Percentiles rank a stretch among this genome's conserved stretches.
phyloP scores from a whole-genome alignment of 1,140 invertebrate genomes.

The Zaprionus vittiger region DNA sequence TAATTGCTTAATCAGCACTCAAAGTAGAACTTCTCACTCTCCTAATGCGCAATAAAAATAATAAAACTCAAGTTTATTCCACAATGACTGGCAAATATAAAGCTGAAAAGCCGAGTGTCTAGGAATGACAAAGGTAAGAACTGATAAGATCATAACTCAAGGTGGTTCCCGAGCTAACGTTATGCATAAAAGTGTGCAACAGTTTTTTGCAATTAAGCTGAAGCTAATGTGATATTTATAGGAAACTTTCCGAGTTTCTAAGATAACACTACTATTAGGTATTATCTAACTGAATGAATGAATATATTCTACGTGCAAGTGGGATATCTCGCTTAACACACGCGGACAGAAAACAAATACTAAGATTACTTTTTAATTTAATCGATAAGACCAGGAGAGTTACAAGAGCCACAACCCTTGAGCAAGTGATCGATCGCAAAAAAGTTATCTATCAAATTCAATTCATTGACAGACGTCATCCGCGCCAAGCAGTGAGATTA shows the following conservation, averaged over 20 bases:
- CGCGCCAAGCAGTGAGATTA: not conserved
- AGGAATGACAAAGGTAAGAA: not conserved
- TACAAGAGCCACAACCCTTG: constrained; percentile 44
- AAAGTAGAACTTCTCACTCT: not conserved
- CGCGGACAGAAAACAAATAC: not conserved
- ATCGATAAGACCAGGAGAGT: constrained; percentile 44
- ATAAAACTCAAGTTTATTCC: not conserved
- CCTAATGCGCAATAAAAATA: not conserved
- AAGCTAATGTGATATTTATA: not conserved
- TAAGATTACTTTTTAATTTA: constrained; percentile 46
- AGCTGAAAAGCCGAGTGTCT: constrained; percentile 8
- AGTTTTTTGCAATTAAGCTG: constrained; percentile 8
- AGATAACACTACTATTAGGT: not conserved
- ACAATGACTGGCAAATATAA: not conserved
- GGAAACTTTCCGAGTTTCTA: constrained; percentile 11
- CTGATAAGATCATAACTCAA: constrained; percentile 20
- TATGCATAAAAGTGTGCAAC: constrained; percentile 8
- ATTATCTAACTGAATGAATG: constrained; percentile 1
- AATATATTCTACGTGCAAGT: not conserved
- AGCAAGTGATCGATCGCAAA: constrained; percentile 24
- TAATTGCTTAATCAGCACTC: not conserved
- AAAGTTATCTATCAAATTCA: constrained; percentile 33
- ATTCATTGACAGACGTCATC: constrained; percentile 16
- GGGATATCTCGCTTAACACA: not conserved
- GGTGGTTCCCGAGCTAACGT: not conserved